Conservation (phyloP, 2,797 vertebrate genomes). For the Rhodeus uyekii region DNA sequence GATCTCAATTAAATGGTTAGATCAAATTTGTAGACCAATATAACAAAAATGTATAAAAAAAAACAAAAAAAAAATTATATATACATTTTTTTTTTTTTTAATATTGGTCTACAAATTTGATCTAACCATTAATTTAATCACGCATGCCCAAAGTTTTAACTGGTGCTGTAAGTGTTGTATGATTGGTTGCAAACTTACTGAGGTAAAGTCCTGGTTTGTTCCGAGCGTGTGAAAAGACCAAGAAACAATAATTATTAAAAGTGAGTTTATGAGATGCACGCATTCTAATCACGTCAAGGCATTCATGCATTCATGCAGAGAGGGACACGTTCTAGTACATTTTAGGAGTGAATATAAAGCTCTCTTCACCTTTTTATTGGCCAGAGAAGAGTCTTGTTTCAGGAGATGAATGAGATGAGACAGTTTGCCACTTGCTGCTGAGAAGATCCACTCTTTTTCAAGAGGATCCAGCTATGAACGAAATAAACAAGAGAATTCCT, state of each 20-base stretch:
- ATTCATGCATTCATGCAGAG: neutral
- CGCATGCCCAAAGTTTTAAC: neutral
- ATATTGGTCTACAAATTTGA: too few relatives aligned
- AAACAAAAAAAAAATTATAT: too few relatives aligned
- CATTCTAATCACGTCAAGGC: neutral
- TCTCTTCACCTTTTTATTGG: slow-evolving; percentile 77
- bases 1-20: too few relatives aligned
- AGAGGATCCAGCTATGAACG: slow-evolving; percentile 75
- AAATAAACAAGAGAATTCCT: neutral
- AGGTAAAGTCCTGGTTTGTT: slow-evolving; percentile 79
- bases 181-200: slow-evolving; percentile 71
- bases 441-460: slow-evolving; percentile 85
- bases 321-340: neutral
- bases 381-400: slow-evolving; percentile 76
- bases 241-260: slow-evolving; percentile 21
- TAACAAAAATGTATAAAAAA: too few relatives aligned
- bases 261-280: neutral
- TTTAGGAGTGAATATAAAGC: neutral
- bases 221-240: slow-evolving; percentile 36
- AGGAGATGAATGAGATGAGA: slow-evolving; percentile 78
- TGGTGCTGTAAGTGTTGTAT: neutral
- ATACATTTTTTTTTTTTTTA: too few relatives aligned
- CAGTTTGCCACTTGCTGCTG: slow-evolving; percentile 76
- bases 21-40: too few relatives aligned
- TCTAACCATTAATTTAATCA: too few relatives aligned